Conservation (phyloP, 2,797 vertebrate genomes). For the Lutjanus campechanus region DNA sequence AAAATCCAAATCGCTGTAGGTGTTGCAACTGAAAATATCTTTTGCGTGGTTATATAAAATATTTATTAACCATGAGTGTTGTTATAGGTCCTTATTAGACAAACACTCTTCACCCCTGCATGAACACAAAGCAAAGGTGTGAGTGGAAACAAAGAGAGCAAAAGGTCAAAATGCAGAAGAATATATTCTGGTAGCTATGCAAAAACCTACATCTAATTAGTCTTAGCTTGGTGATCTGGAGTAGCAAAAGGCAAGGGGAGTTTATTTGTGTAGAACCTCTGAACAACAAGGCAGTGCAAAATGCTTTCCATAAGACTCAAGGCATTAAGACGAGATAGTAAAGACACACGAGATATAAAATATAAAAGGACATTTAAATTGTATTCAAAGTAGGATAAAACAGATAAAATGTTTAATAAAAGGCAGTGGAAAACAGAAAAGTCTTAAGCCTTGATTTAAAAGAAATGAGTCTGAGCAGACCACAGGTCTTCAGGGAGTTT, state of each 20-base stretch:
- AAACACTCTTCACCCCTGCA: neutral
- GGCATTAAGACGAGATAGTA: neutral
- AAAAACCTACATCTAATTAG: slow-evolving; percentile 1
- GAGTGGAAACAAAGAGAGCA: neutral
- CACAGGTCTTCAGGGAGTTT: too few species aligned
- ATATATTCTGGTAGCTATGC: neutral
- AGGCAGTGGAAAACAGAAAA: neutral
- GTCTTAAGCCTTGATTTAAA: neutral
- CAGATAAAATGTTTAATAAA: neutral
- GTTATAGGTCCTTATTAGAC: neutral
- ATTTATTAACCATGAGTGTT: neutral
- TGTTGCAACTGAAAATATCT: neutral
- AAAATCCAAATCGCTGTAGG: neutral
- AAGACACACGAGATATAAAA: neutral
- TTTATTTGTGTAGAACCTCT: neutral
- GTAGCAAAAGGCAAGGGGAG: neutral
- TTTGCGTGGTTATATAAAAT: neutral
- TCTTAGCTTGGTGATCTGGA: neutral
- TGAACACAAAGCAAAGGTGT: neutral
- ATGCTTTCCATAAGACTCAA: neutral
- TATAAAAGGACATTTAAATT: neutral
- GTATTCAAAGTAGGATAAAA: neutral
- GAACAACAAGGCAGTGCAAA: too few species aligned
- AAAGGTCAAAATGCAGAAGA: slow-evolving; percentile 7
- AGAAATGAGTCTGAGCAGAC: neutral